Evolutionary conservation across 2,797 vertebrate genomes (phyloP), one percentile per base, ranked within the genome.

Genomic region (Phoeniculus purpureus): DNA sequence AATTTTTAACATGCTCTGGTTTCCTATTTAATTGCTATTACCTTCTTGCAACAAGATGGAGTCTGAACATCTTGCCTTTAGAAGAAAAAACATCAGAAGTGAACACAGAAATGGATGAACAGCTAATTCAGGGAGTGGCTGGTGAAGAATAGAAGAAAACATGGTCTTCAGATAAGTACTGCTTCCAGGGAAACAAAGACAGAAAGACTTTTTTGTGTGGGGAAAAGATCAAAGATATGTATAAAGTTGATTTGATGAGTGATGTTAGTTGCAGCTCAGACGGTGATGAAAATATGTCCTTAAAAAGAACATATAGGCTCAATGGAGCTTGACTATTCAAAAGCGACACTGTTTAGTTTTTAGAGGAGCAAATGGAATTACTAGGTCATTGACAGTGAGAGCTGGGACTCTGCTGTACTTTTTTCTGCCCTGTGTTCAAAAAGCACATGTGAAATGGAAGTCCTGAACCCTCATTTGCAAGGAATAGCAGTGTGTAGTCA

Each of bases 121-220:
- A 15, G 12, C 51, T 74, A 70, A 52, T 87, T 81, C 23, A 62
- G 47, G 47, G 50, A 85, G 56, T 60, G 32, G 12, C 27, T 79
- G 72, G 20, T 92, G 47, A 81, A 61, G 15, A 68, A 82, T 59
- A 34, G 81, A 72, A 48, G 37, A 83, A 86, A 59, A 89, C 19
- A 40, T 50, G 29, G 16, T 77, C 65, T 82, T 77, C 54, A 85
- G 21, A 92, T 84, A 20, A 43, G 34, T 19, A 77, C 32, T 60
- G 60, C 59, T 90, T 94, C 77, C 82, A 89, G 79, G 40, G 88
- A 88, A 92, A 75, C 22, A 89, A 50, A 56, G 18, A 60, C 17
- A 68, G 26, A 58, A 66, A 51, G 26, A 55, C 4, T 62, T 61
- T 19, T 60, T 9, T 75, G 4, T n/a, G 31, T 61, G 27, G n/a